These are phyloP conservation scores for Alauda arvensis DNA, from an alignment of 2,797 vertebrate genomes.

Conservation along the genomic window DNA sequence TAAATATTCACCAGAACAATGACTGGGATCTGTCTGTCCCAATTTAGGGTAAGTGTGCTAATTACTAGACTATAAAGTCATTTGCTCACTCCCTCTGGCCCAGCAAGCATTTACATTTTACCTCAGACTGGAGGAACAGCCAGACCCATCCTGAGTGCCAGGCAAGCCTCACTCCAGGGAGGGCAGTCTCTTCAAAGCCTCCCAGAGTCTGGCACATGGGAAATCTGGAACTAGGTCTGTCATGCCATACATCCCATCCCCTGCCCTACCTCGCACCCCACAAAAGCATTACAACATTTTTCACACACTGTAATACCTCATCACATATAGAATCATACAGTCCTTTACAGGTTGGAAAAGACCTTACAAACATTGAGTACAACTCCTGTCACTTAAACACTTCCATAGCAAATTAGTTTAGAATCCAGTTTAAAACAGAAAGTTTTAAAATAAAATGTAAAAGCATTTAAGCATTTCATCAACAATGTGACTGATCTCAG, in stretches of 20 bases:
- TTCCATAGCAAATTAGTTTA: background rate
- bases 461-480: background rate
- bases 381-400: background rate
- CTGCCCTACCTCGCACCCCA: background rate
- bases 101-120: slow-evolving; percentile 44
- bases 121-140: slow-evolving; percentile 23
- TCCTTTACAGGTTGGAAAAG: background rate
- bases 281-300: background rate
- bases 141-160: background rate
- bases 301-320: background rate
- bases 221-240: background rate
- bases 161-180: background rate
- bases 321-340: background rate
- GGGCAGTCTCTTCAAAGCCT: background rate
- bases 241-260: background rate
- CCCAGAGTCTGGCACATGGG: background rate
- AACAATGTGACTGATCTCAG: background rate
- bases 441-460: background rate
- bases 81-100: slow-evolving; percentile 48
- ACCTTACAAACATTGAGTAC: background rate
- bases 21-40: slow-evolving; percentile 30
- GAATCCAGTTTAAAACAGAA: background rate
- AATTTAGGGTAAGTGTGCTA: slow-evolving; percentile 32
- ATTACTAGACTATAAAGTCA: slow-evolving; percentile 49
- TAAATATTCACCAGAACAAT: slow-evolving; percentile 40